Evolutionary conservation across 2,797 vertebrate genomes (phyloP).

Genomic region (Rallus crepitans): DNA sequence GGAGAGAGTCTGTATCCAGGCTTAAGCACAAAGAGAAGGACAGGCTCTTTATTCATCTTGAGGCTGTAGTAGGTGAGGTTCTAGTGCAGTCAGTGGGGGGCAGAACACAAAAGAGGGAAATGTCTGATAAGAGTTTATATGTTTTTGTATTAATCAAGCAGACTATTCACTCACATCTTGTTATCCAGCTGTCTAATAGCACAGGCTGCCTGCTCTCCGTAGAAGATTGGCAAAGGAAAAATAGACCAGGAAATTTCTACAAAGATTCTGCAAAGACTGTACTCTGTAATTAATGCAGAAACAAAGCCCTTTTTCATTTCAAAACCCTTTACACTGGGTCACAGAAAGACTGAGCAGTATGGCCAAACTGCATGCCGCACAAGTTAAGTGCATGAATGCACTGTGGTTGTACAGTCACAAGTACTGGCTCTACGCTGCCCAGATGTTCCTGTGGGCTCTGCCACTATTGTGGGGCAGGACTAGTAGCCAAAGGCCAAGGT

Average conservation of each 20-base stretch:
- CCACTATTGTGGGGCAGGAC: not conserved
- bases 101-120: not conserved
- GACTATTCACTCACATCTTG: not conserved
- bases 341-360: not conserved
- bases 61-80: not conserved
- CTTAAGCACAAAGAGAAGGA: not conserved
- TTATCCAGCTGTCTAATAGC: not conserved
- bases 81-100: not conserved
- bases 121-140: not conserved
- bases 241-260: not conserved
- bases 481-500: not conserved
- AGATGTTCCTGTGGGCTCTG: not conserved
- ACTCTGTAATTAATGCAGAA: not conserved
- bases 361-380: not conserved
- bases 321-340: not conserved
- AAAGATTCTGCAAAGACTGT: not conserved
- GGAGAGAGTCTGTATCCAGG: not conserved
- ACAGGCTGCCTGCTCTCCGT: not conserved
- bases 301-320: not conserved
- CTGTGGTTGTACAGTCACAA: not conserved
- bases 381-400: not conserved
- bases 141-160: not conserved
- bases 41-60: not conserved
- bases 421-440: not conserved
- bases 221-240: not conserved